Conservation (phyloP, 2,113 vertebrate species). For the Sylvietta virens region DNA sequence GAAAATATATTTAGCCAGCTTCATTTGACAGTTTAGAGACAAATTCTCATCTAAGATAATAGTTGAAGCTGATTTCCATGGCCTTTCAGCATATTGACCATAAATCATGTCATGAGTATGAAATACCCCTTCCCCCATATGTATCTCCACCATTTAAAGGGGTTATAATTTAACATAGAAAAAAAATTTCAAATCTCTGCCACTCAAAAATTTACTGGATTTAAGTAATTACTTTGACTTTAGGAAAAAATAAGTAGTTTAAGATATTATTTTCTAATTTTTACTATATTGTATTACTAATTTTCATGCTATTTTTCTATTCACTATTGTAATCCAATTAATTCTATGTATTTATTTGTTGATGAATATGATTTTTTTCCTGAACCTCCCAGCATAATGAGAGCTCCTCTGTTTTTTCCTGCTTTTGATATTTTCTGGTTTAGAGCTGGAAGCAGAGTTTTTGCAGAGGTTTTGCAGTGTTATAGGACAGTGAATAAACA, state of each 20-base stretch:
- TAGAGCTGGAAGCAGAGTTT: not conserved
- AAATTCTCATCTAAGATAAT: not conserved
- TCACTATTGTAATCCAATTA: not conserved
- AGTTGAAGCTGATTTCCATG: not conserved
- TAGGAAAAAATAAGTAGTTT: not conserved
- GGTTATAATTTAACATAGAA: not conserved
- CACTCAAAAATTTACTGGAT: not conserved
- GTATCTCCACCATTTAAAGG: not conserved
- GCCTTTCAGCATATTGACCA: not conserved
- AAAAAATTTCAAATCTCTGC: not conserved
- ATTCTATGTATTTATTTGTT: not conserved
- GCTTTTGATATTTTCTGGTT: not conserved
- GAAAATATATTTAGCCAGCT: conserved; percentile 32
- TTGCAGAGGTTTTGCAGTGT: not conserved
- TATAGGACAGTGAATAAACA: not conserved
- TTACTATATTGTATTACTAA: not conserved
- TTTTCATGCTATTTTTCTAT: not conserved
- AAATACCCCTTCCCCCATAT: not conserved
- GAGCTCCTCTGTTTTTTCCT: not conserved
- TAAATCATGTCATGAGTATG: not conserved
- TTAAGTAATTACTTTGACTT: not conserved
- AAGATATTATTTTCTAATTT: not conserved
- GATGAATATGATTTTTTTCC: not conserved
- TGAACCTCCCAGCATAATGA: not conserved
- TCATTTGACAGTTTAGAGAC: conserved; percentile 9